phyloP scores from a whole-genome alignment of 2,888 invertebrate species.

The Brachyptera putata region DNA sequence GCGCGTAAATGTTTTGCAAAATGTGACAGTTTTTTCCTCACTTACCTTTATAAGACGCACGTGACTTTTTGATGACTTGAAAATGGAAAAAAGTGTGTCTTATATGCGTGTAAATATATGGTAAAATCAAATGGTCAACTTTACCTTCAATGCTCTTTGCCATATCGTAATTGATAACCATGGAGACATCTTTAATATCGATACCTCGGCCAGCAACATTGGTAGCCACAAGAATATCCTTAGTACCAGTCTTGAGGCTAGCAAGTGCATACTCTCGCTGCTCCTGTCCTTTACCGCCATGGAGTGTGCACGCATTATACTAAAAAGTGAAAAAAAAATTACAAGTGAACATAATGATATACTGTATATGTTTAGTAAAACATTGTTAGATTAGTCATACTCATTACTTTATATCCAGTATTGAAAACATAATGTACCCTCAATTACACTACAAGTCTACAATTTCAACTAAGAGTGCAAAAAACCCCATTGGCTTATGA shows the following conservation, averaged over 20 bases:
- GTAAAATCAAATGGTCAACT: no score
- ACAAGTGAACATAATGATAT: slow-evolving; percentile 26
- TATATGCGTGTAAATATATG: no score
- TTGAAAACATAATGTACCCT: background rate
- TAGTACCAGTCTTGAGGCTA: slow-evolving; percentile 90
- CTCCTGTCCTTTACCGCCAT: slow-evolving; percentile 99
- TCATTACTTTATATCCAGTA: background rate
- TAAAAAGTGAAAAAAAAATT: slow-evolving; percentile 38
- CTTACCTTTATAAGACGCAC: no score
- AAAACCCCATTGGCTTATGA: no score
- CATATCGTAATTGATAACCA: slow-evolving; percentile 99
- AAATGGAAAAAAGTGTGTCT: no score
- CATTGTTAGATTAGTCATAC: no score
- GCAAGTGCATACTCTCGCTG: slow-evolving; percentile 98
- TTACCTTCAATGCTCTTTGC: slow-evolving; percentile 93
- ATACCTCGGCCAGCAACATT: slow-evolving; percentile 99
- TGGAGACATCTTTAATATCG: slow-evolving; percentile 98
- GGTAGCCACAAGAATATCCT: slow-evolving; percentile 98
- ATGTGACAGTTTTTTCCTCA: no score
- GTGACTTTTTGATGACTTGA: no score
- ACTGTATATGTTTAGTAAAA: no score
- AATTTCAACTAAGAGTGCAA: no score
- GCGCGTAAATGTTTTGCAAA: no score
- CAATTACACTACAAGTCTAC: no score
- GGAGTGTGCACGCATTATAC: slow-evolving; percentile 94